These are phyloP conservation scores for Drosophila peninsularis DNA, from an alignment of 2,888 invertebrate species.

Conservation along the genomic window DNA sequence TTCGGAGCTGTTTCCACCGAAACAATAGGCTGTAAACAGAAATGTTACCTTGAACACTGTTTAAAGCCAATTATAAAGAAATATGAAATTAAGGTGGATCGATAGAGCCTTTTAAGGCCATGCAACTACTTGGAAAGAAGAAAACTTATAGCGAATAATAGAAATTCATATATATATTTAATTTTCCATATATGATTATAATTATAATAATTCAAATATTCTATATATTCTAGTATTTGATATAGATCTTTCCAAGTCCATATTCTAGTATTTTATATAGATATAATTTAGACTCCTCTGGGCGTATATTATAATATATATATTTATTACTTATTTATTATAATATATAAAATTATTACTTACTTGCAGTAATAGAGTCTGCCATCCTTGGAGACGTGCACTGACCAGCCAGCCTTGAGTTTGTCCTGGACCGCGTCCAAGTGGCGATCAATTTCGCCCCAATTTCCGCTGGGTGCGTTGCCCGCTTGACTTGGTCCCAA, in stretches of 20 bases:
- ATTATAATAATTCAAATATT: not conserved
- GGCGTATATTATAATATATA: too few species aligned
- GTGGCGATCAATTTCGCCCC: constrained; percentile 83
- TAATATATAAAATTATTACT: too few species aligned
- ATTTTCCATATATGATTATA: not conserved
- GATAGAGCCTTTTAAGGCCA: constrained; percentile 12
- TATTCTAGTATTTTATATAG: not conserved
- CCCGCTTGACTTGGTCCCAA: constrained; percentile 57
- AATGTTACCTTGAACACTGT: not conserved
- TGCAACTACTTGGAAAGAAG: not conserved
- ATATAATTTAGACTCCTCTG: too few species aligned
- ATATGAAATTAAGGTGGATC: not conserved
- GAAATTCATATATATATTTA: not conserved
- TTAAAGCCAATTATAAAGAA: constrained; percentile 2
- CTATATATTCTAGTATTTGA: too few species aligned
- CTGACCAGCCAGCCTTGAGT: constrained; percentile 91
- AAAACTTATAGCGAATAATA: not conserved
- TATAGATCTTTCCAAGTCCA: too few species aligned
- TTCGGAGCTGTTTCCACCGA: not conserved
- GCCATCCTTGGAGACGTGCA: constrained; percentile 91
- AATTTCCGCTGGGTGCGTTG: constrained; percentile 73
- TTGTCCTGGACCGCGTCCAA: constrained; percentile 87
- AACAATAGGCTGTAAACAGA: not conserved
- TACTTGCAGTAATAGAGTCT: constrained; percentile 96
- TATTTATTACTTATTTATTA: too few species aligned